A percentile compares a stretch with the other conserved stretches of the same genome.
Evolutionary conservation across 2,888 invertebrate species (phyloP).

Genomic region (Brenthis hecate): DNA sequence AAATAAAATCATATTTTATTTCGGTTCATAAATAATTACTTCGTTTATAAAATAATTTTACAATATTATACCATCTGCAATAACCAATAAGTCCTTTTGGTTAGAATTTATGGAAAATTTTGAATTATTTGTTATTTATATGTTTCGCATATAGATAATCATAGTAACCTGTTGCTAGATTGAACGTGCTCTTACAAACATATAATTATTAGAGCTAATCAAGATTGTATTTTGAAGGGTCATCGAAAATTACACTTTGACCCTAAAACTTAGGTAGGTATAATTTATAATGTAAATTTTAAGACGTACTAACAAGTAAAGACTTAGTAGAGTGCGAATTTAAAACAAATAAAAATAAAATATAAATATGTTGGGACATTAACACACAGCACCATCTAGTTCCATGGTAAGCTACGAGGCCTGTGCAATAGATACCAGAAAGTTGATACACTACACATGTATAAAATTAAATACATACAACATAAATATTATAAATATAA

Average conservation of each 20-base stretch:
- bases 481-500: too few species aligned
- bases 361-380: too few species aligned
- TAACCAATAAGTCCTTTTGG: not conserved
- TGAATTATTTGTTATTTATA: conserved; percentile 2
- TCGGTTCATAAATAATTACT: too few species aligned
- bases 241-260: conserved; percentile 24
- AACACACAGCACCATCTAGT: too few species aligned
- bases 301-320: not conserved
- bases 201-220: conserved; percentile 19
- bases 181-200: conserved; percentile 6
- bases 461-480: too few species aligned
- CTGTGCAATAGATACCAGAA: too few species aligned
- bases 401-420: too few species aligned
- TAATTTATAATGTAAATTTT: conserved; percentile 16
- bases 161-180: conserved; percentile 9
- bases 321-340: not conserved
- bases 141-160: conserved; percentile 9
- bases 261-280: conserved; percentile 7
- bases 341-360: not conserved
- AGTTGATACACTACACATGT: too few species aligned
- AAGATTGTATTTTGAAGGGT: conserved; percentile 20
- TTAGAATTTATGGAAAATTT: not conserved
- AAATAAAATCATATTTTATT: too few species aligned
- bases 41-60: too few species aligned
- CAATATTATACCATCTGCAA: too few species aligned